phyloP scores from a whole-genome alignment of 2,888 invertebrate genomes.

The Tineola bisselliella region DNA sequence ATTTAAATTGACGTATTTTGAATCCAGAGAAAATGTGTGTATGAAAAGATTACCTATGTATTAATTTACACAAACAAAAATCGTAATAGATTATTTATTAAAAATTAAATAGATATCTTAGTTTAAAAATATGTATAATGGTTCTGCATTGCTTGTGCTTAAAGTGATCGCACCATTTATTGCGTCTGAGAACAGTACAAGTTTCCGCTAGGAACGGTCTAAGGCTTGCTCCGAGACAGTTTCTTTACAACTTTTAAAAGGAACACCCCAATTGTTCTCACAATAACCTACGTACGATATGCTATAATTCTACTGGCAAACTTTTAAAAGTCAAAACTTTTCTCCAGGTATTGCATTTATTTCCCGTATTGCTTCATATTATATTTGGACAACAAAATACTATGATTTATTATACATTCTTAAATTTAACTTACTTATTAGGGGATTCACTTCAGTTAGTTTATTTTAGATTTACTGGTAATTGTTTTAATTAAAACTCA shows the following conservation, averaged over 20 bases:
- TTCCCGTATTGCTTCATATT: neutral
- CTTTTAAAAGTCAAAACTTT: slow-evolving; percentile 6
- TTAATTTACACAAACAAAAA: no score
- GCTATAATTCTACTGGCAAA: slow-evolving; percentile 8
- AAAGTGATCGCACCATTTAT: slow-evolving; percentile 54
- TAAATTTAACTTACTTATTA: neutral
- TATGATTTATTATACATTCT: neutral
- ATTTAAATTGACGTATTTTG: neutral
- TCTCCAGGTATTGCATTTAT: slow-evolving; percentile 5
- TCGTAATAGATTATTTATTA: no score
- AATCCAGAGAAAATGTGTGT: no score
- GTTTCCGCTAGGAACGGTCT: slow-evolving; percentile 41
- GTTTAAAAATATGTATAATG: neutral
- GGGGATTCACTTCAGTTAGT: neutral
- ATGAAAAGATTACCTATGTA: no score
- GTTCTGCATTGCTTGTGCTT: neutral
- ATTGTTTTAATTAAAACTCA: slow-evolving; percentile 49
- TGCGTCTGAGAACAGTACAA: slow-evolving; percentile 50
- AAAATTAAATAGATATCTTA: no score
- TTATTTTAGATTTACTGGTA: slow-evolving; percentile 15
- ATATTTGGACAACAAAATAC: neutral
- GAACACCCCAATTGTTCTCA: slow-evolving; percentile 16
- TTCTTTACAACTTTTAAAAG: slow-evolving; percentile 57
- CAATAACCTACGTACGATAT: slow-evolving; percentile 12
- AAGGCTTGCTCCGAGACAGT: slow-evolving; percentile 37